A percentile compares a stretch with the other conserved stretches of the same genome.
Conservation (phyloP, 92 coral and sea anemone genomes). For the Actinostola sp. region DNA sequence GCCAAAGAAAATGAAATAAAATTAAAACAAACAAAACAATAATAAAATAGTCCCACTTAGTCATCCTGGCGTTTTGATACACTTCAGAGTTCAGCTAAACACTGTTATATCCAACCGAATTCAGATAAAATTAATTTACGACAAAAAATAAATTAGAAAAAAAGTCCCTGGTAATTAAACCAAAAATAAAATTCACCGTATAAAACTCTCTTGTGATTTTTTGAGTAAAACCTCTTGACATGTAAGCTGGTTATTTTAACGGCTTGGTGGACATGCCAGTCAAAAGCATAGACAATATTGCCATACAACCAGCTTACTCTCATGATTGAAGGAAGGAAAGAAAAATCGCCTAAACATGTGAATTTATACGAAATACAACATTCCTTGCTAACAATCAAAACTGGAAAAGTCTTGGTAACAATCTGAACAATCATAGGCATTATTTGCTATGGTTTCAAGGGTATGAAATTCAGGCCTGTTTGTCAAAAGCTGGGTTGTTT, state of each 20-base stretch:
- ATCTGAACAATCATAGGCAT: too few species aligned
- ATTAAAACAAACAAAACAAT: too few species aligned
- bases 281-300: not conserved
- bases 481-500: too few species aligned
- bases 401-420: too few species aligned
- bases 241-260: conserved; percentile 10
- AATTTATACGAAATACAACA: not conserved
- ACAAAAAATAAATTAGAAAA: not conserved
- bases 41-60: too few species aligned
- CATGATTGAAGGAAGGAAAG: not conserved
- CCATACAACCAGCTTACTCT: not conserved
- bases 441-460: too few species aligned
- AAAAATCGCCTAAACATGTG: not conserved
- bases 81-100: too few species aligned
- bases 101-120: too few species aligned
- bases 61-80: too few species aligned
- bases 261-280: conserved; percentile 13
- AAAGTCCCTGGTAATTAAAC: not conserved
- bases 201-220: not conserved
- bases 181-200: not conserved
- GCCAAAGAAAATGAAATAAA: too few species aligned
- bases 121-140: not conserved
- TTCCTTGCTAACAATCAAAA: too few species aligned
- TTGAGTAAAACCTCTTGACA: not conserved
- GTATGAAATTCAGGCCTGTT: too few species aligned